Evolutionary conservation across 2,113 vertebrate species (phyloP).

Genomic region (Columba janthina): DNA sequence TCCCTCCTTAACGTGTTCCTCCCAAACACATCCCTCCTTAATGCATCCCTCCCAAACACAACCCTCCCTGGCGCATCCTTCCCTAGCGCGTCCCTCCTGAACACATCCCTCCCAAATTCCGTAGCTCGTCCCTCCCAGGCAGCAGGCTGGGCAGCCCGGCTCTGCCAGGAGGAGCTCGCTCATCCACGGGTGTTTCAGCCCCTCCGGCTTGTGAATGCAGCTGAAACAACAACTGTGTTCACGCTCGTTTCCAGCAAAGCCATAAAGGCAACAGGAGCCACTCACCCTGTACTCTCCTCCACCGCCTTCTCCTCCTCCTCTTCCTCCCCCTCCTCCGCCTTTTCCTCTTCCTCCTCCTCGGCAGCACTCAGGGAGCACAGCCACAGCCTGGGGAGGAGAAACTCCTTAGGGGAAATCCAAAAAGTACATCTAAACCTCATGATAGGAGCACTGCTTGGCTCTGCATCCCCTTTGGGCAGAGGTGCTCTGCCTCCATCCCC

Average conservation of each 20-base stretch:
- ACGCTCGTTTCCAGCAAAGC: not conserved
- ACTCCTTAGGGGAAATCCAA: not conserved
- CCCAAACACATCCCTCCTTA: not conserved
- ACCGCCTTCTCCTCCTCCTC: not conserved
- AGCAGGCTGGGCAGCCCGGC: not conserved
- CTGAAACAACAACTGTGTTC: not conserved
- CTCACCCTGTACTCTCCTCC: conserved; percentile 67
- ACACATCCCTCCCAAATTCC: not conserved
- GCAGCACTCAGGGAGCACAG: conserved; percentile 52
- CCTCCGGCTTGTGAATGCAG: not conserved
- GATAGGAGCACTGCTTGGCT: not conserved
- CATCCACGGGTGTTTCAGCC: accelerated
- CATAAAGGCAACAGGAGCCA: not conserved
- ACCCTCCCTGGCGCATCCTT: no score
- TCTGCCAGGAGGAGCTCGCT: not conserved
- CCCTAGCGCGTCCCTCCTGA: not conserved
- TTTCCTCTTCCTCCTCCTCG: not conserved
- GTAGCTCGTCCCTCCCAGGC: no score
- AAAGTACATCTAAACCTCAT: accelerated
- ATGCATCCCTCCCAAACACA: no score
- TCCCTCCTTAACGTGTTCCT: not conserved
- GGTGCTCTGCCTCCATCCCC: not conserved
- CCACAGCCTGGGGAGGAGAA: conserved; percentile 57
- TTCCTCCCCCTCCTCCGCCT: accelerated
- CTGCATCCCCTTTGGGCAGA: not conserved